phyloP scores from a whole-genome alignment of 1,140 invertebrate genomes.

The Drosophila sturtevanti region DNA sequence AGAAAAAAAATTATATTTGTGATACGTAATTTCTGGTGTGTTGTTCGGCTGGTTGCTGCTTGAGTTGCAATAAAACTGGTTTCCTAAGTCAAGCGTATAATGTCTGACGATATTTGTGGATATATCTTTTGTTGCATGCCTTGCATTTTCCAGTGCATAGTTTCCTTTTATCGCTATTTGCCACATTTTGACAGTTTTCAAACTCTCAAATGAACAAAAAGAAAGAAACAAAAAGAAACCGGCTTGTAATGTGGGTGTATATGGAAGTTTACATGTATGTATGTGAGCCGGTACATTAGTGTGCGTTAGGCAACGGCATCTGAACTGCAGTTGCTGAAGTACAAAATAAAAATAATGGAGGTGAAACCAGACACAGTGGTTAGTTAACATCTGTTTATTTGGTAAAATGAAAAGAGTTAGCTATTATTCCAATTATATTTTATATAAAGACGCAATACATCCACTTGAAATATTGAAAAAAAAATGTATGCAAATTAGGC shows the following conservation, averaged over 20 bases:
- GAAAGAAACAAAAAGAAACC: constrained; percentile 38
- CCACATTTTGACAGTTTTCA: constrained; percentile 58
- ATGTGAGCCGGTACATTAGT: neutral
- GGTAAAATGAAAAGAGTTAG: neutral
- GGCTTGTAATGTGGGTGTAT: constrained; percentile 54
- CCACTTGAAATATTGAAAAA: too few species aligned
- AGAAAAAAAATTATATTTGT: constrained; percentile 60
- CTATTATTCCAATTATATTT: constrained; percentile 29
- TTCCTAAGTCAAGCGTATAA: constrained; percentile 72
- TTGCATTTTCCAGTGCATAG: constrained; percentile 57
- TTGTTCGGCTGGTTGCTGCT: constrained; percentile 60
- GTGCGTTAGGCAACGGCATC: constrained; percentile 40
- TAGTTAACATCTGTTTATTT: constrained; percentile 34
- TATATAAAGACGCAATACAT: neutral
- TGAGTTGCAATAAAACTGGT: constrained; percentile 77
- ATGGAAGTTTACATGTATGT: neutral
- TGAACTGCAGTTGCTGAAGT: constrained; percentile 34
- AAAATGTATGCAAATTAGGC: neutral
- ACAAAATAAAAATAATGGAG: constrained; percentile 21
- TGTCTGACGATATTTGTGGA: constrained; percentile 59
- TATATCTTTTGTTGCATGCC: constrained; percentile 50
- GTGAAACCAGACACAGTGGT: constrained; percentile 44
- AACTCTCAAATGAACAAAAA: constrained; percentile 28
- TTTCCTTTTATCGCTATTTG: constrained; percentile 55
- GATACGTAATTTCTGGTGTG: constrained; percentile 77